Evolutionary conservation across 2,113 vertebrate species (phyloP).

Genomic region (Lanius collurio): DNA sequence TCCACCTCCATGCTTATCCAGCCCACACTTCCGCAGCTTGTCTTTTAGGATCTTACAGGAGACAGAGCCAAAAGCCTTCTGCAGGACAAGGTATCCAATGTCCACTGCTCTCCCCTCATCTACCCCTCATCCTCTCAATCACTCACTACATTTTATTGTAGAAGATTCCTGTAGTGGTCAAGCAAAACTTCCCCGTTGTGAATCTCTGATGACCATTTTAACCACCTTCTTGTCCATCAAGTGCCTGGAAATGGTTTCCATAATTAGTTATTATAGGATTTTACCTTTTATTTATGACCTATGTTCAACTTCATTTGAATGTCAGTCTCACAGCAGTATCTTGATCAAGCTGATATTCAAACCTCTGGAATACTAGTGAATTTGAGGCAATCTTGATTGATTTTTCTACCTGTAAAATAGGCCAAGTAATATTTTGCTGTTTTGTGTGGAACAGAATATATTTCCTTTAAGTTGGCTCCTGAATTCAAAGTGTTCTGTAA

Average conservation of each 20-base stretch:
- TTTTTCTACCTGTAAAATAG: background rate
- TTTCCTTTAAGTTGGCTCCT: background rate
- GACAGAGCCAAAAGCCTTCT: background rate
- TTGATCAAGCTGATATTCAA: background rate
- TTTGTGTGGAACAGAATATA: rapidly evolving
- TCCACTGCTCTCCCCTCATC: background rate
- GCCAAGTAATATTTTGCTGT: background rate
- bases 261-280: background rate
- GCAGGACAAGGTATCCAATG: background rate
- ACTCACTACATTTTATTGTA: too few species aligned
- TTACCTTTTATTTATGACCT: background rate
- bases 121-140: too few species aligned
- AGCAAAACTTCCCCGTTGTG: background rate
- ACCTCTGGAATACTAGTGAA: background rate
- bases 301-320: background rate
- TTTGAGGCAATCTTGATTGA: background rate
- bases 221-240: background rate
- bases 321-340: background rate
- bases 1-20: background rate
- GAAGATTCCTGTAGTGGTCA: background rate
- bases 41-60: background rate
- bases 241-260: background rate
- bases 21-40: background rate
- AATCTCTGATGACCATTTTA: background rate
- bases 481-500: background rate